Evolutionary conservation across 2,113 vertebrate species (phyloP).

Genomic region (Ochotona princeps): DNA sequence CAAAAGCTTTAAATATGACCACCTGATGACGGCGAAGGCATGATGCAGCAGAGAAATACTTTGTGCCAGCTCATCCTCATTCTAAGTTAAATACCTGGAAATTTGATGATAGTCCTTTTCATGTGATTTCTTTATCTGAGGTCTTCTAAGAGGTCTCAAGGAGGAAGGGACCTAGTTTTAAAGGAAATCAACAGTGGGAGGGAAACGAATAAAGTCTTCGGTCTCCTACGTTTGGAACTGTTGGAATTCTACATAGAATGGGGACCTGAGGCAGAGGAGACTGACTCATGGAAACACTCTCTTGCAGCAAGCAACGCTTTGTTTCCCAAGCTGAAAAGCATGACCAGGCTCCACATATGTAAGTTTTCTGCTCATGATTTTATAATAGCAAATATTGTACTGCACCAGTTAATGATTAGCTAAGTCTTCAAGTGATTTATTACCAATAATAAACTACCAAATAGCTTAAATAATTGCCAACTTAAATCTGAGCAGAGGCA

Average conservation of each 20-base stretch:
- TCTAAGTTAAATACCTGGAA: not conserved
- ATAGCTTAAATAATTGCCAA: not conserved
- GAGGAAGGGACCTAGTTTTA: not conserved
- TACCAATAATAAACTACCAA: conserved; percentile 24
- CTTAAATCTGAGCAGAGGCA: not conserved
- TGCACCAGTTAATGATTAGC: conserved; percentile 15
- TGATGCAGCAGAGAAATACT: not conserved
- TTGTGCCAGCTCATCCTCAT: not conserved
- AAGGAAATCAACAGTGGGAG: not conserved
- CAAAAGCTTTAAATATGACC: not conserved
- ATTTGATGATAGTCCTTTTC: not conserved
- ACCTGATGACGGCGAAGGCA: not conserved
- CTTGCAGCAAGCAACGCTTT: not conserved
- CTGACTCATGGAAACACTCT: not conserved
- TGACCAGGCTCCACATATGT: not conserved
- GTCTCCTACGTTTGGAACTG: not conserved
- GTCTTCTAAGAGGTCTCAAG: not conserved
- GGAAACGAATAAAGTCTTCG: not conserved
- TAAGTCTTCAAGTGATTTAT: conserved; percentile 7
- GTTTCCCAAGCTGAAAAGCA: not conserved
- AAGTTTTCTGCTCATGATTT: conserved; percentile 3
- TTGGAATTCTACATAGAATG: not conserved
- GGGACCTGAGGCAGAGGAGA: not conserved
- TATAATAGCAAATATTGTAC: not conserved
- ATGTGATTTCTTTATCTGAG: not conserved